A percentile compares a stretch with the other conserved stretches of the same genome.
Conservation (phyloP, 1,140 invertebrate genomes). For the Coelopa frigida region DNA sequence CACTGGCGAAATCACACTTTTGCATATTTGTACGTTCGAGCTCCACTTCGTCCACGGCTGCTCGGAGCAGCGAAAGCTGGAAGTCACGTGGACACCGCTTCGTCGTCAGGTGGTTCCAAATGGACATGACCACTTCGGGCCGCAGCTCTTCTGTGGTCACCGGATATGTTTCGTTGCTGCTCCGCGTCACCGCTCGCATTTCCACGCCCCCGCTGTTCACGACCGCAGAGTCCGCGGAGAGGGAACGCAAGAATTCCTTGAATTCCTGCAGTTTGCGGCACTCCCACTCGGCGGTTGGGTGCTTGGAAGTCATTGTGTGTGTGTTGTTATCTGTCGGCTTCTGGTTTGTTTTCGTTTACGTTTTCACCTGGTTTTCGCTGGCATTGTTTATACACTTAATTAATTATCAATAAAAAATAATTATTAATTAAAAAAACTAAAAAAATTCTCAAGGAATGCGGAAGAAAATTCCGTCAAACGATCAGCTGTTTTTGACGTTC, state of each 20-base stretch:
- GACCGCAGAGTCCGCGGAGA: constrained; percentile 7
- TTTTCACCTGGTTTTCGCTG: no score
- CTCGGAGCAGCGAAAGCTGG: constrained; percentile 23
- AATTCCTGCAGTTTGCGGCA: constrained; percentile 26
- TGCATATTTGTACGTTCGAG: constrained; percentile 25
- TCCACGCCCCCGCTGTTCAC: constrained; percentile 4
- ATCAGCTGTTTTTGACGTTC: no score
- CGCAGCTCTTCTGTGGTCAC: constrained; percentile 25
- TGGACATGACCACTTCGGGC: constrained; percentile 24
- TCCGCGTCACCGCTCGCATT: constrained; percentile 17
- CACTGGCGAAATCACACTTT: constrained; percentile 23
- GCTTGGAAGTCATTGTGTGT: no score
- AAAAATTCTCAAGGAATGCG: no score
- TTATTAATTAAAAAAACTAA: no score
- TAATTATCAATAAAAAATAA: no score
- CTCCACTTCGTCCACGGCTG: constrained; percentile 17
- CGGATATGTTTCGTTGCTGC: constrained; percentile 32
- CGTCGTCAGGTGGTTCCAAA: constrained; percentile 25
- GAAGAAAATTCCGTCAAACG: no score
- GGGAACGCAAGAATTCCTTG: constrained; percentile 22
- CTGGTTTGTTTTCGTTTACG: no score
- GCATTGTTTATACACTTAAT: no score
- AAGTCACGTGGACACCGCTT: constrained; percentile 27
- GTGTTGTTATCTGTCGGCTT: no score
- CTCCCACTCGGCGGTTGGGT: no score